Base-by-base conservation (phyloP, 2,797 vertebrate genomes). In the Aythya fuligula region DNA sequence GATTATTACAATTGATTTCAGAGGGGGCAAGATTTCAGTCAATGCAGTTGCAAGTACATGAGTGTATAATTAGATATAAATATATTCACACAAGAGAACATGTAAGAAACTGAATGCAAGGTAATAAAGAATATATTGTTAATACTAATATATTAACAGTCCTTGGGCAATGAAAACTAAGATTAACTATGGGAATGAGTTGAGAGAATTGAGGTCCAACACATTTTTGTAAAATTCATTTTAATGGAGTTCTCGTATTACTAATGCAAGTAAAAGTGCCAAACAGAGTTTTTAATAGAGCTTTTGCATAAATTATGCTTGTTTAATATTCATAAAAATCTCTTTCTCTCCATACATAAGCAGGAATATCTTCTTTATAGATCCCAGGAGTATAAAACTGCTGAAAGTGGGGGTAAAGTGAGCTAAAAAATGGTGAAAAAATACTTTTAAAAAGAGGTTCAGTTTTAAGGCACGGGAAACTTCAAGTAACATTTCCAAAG, bases 241-340 rank as follows among this genome's bases (percentile, higher is more conserved):
- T 93, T 84, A 84, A 92, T 90, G n/a, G 51, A 57, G 70, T 81
- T 94, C 91, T 93, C 14, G 18, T 86, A 90, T 90, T 94, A 86
- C 83, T 85, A 93, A 96, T 82, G 56, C 39, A 94, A 96, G 73
- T 69, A 74, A 74, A 95, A 96, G 39, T 96, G 91, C 85, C 87
- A 97, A 95, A 85, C 56, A 76, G 58, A 81, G 62, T 34, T 93
- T 96, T 94, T 94, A 96, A 86, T 79, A 93, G 87, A 94, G 34
- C 65, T 93, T 85, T 56, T 93, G 67, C 57, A 96, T 94, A 93
- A 93, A 94, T 94, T 95, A 88, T 82, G 36, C 71, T 94, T 91
- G 36, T 47, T 93, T 93, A 56, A 91, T 93, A 94, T 94, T 93
- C 89, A 94, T 79, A 85, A 94, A 96, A 79, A 71, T 71, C 60